A percentile compares a stretch with the other conserved stretches of the same genome.
These are phyloP conservation scores for Goniozus legneri DNA, from an alignment of 1,140 invertebrate species.

Conservation along the genomic window DNA sequence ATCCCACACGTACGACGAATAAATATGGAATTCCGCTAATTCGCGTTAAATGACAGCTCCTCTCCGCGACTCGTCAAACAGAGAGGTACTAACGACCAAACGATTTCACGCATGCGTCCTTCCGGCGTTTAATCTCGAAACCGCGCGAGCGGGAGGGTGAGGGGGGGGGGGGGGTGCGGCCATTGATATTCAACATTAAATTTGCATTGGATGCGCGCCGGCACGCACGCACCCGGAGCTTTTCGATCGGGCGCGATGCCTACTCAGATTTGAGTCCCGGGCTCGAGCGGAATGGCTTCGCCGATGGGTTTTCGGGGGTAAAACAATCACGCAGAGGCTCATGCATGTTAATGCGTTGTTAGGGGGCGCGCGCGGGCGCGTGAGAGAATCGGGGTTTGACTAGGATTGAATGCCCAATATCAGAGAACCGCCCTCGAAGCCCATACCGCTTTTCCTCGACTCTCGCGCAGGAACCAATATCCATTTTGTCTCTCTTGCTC, in stretches of 20 bases:
- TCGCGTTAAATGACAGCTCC: too few species aligned
- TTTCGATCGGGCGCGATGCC: slow-evolving; percentile 29
- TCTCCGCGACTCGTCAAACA: too few species aligned
- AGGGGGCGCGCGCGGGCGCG: too few species aligned
- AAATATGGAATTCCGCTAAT: too few species aligned
- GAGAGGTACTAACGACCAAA: slow-evolving; percentile 13
- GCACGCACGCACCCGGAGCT: slow-evolving; percentile 24
- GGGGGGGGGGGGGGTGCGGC: neutral
- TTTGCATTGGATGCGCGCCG: slow-evolving; percentile 41
- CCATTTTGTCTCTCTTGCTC: slow-evolving; percentile 23
- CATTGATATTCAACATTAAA: slow-evolving; percentile 46
- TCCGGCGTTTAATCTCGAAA: slow-evolving; percentile 3
- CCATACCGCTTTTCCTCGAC: slow-evolving; percentile 30
- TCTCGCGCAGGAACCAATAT: slow-evolving; percentile 49
- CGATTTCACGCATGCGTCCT: neutral
- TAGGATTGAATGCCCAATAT: slow-evolving; percentile 53
- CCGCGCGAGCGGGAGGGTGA: neutral
- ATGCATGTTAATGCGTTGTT: slow-evolving; percentile 56
- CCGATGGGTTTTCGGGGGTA: slow-evolving; percentile 43
- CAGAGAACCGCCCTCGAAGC: slow-evolving; percentile 43
- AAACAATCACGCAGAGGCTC: slow-evolving; percentile 55
- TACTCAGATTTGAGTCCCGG: slow-evolving; percentile 40
- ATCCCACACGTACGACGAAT: too few species aligned
- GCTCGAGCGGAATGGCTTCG: neutral
- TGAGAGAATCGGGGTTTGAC: slow-evolving; percentile 43